Evolutionary conservation across 2,797 vertebrate genomes (phyloP).

Genomic region (Allobates femoralis): DNA sequence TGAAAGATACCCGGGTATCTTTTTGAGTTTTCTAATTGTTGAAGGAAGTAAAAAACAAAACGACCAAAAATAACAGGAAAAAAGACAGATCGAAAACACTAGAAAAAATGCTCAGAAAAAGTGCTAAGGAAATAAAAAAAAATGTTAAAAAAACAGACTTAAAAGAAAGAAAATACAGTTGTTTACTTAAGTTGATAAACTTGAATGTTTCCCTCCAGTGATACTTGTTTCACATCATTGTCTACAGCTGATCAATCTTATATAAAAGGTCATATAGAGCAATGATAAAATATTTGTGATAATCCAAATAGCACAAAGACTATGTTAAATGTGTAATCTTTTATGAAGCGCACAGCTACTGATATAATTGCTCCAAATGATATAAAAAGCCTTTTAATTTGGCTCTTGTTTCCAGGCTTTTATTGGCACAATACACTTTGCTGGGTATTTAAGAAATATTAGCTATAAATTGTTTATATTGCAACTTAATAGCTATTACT

Average conservation of each 20-base stretch:
- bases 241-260: background rate
- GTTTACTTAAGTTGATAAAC: too few relatives aligned
- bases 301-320: constrained; percentile 7
- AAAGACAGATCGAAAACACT: too few relatives aligned
- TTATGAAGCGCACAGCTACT: constrained; percentile 32
- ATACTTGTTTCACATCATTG: background rate
- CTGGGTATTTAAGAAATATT: constrained; percentile 62
- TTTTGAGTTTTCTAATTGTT: too few relatives aligned
- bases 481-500: constrained; percentile 59
- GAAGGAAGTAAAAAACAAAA: too few relatives aligned
- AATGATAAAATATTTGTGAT: background rate
- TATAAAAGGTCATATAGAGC: constrained; percentile 13
- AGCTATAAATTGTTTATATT: constrained; percentile 60
- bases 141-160: too few relatives aligned
- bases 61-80: too few relatives aligned
- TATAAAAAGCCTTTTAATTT: constrained; percentile 52
- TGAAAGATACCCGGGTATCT: too few relatives aligned
- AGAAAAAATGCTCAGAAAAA: too few relatives aligned
- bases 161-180: too few relatives aligned
- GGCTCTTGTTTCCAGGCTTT: constrained; percentile 27
- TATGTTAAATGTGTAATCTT: constrained; percentile 40
- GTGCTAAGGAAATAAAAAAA: too few relatives aligned
- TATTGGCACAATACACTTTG: constrained; percentile 45
- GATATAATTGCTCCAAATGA: constrained; percentile 56
- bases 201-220: background rate